phyloP scores from a whole-genome alignment of 1,140 invertebrate genomes.

The Whitmania pigra region DNA sequence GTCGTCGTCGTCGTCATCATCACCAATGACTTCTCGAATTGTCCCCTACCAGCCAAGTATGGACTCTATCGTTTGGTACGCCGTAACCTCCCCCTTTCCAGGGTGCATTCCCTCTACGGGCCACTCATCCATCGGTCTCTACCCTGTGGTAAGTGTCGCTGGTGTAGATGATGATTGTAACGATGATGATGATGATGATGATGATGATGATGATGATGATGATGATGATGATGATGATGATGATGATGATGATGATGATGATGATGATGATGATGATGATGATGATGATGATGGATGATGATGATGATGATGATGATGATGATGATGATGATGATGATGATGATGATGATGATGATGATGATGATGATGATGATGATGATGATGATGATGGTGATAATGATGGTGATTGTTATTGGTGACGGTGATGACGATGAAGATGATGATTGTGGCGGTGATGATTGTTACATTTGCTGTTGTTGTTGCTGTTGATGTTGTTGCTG shows the following conservation, averaged over 20 bases:
- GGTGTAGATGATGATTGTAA: not conserved
- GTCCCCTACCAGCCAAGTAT: not conserved
- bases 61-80: constrained; percentile 17
- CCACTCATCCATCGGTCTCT: constrained; percentile 14
- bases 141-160: constrained; percentile 15
- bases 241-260: not conserved
- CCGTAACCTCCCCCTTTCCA: constrained; percentile 15
- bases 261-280: not conserved
- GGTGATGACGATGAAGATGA: no score
- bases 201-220: not conserved
- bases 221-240: not conserved
- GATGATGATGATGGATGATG: no score
- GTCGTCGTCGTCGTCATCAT: not conserved
- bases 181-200: not conserved
- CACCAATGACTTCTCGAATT: not conserved
- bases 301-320: not conserved
- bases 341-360: constrained; percentile 7
- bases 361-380: not conserved
- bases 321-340: not conserved
- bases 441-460: not conserved
- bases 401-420: no score
- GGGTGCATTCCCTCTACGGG: constrained; percentile 8
- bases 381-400: constrained; percentile 2
- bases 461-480: not conserved
- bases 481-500: not conserved